These are phyloP conservation scores for Chrysotoxum bicinctum DNA, from an alignment of 2,888 invertebrate species.

Conservation along the genomic window DNA sequence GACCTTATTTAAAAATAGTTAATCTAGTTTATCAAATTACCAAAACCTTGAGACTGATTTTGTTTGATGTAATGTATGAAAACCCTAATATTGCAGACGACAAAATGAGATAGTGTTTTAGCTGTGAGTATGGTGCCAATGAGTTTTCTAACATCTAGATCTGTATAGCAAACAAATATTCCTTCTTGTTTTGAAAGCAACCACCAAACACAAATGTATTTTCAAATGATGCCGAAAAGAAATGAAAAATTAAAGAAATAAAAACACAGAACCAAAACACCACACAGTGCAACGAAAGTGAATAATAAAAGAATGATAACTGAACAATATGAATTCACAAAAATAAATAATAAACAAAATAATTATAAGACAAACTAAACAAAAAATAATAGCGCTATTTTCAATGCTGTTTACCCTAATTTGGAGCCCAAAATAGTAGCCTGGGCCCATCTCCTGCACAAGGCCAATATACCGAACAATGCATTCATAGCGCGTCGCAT, in stretches of 20 bases:
- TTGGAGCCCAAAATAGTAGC: constrained; percentile 84
- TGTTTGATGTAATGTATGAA: not conserved
- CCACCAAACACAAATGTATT: not conserved
- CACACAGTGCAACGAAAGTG: constrained; percentile 45
- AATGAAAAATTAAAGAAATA: constrained; percentile 9
- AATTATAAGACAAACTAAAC: not conserved
- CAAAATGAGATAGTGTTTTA: constrained; percentile 51
- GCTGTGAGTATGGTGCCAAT: constrained; percentile 48
- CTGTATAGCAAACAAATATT: constrained; percentile 25
- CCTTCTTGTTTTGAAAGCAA: constrained; percentile 2
- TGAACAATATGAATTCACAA: constrained; percentile 2
- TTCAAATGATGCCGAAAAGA: constrained; percentile 22
- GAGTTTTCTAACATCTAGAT: constrained; percentile 38
- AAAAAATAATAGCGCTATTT: constrained; percentile 40
- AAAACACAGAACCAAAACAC: constrained; percentile 19
- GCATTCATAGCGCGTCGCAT: constrained; percentile 75
- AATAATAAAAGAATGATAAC: constrained; percentile 23
- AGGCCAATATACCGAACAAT: constrained; percentile 83
- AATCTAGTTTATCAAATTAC: not conserved
- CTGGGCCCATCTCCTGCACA: constrained; percentile 82
- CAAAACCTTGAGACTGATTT: constrained; percentile 34
- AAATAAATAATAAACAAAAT: constrained; percentile 13
- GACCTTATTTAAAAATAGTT: not conserved
- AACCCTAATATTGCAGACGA: constrained; percentile 29
- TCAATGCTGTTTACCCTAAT: constrained; percentile 81